These are phyloP conservation scores for Polymixis flavicincta DNA, from an alignment of 2,888 invertebrate genomes.

Conservation along the genomic window DNA sequence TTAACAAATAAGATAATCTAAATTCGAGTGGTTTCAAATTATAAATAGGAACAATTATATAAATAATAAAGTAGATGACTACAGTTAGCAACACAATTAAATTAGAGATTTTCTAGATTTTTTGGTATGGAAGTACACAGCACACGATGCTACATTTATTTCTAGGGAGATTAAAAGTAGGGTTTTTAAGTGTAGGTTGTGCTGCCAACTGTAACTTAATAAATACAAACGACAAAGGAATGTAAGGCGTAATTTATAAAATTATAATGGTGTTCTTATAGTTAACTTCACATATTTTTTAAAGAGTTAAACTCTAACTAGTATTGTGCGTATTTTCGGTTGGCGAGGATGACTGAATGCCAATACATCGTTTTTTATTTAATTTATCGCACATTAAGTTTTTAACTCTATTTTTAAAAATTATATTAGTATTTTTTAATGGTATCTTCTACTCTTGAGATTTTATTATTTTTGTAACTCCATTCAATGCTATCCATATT, in stretches of 20 bases:
- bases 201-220: constrained; percentile 52
- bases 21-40: constrained; percentile 67
- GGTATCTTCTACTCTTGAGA: background rate
- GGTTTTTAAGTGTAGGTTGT: constrained; percentile 6
- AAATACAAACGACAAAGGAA: constrained; percentile 58
- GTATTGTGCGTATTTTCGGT: constrained; percentile 10
- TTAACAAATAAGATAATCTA: constrained; percentile 63
- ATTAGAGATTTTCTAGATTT: constrained; percentile 2
- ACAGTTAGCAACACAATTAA: constrained; percentile 49
- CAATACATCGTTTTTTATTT: background rate
- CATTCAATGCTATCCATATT: constrained; percentile 1
- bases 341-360: background rate
- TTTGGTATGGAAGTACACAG: constrained; percentile 54
- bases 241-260: constrained; percentile 50
- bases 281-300: background rate
- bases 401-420: background rate
- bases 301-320: background rate
- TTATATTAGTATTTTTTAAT: constrained; percentile 5
- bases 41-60: constrained; percentile 64
- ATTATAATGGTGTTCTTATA: constrained; percentile 12
- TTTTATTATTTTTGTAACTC: background rate
- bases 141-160: constrained; percentile 17
- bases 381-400: background rate
- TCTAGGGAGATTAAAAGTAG: constrained; percentile 18
- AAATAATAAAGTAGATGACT: constrained; percentile 29